A percentile compares a stretch with the other conserved stretches of the same genome.
Conservation (phyloP, 2,888 invertebrate species). For the Incurvaria masculella region DNA sequence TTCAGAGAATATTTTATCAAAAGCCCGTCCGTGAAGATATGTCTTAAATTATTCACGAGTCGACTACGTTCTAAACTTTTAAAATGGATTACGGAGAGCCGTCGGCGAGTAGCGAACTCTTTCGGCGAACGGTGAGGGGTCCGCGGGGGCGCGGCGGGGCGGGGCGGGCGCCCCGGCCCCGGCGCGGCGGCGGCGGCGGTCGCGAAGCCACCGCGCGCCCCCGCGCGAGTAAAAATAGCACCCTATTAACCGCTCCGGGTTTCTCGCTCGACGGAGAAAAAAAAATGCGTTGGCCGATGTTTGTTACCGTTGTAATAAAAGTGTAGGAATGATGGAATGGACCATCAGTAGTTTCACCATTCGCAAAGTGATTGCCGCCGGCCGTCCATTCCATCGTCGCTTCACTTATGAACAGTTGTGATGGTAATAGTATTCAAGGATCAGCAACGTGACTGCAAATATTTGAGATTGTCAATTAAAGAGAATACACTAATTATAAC, state of each 20-base stretch:
- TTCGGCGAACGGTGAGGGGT: not conserved
- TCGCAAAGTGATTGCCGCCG: not conserved
- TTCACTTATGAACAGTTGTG: too few relatives aligned
- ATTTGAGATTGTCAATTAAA: too few relatives aligned
- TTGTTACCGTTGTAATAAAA: not conserved
- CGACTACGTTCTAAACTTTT: conserved; percentile 10
- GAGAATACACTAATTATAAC: too few relatives aligned
- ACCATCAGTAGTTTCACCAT: not conserved
- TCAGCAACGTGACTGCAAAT: too few relatives aligned
- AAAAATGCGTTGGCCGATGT: not conserved
- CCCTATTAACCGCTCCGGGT: conserved; percentile 1
- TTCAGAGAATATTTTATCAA: conserved; percentile 12
- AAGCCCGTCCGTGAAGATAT: conserved; percentile 12
- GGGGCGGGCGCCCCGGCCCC: not conserved
- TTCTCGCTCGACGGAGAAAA: not conserved
- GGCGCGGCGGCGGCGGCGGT: not conserved
- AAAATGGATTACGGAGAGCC: conserved; percentile 9
- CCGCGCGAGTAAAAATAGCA: not conserved
- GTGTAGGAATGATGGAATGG: not conserved
- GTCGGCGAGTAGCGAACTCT: not conserved
- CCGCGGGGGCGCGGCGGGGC: not conserved
- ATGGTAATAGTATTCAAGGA: too few relatives aligned
- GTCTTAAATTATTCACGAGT: conserved; percentile 11
- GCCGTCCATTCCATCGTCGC: too few relatives aligned
- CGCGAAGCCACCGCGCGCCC: not conserved